Percentiles rank a stretch among this genome's conserved stretches.
Conservation (phyloP, 2,797 vertebrate species). For the Notoglanidium macrostoma region DNA sequence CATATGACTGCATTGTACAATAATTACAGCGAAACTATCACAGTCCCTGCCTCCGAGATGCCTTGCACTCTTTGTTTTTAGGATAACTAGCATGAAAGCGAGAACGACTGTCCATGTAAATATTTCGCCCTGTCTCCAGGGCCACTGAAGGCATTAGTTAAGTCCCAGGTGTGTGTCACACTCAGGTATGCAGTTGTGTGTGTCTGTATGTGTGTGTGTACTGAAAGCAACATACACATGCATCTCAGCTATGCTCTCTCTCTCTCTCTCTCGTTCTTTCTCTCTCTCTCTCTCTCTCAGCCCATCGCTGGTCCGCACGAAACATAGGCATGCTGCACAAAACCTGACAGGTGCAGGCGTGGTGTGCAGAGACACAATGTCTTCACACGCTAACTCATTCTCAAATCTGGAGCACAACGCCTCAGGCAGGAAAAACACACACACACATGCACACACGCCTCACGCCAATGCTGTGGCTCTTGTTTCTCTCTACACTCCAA, state of each 20-base stretch:
- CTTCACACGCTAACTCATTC: conserved; percentile 86
- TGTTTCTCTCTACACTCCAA: background rate
- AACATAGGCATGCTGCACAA: conserved; percentile 73
- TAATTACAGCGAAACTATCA: conserved; percentile 37
- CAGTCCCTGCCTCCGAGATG: conserved; percentile 18
- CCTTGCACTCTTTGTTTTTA: conserved; percentile 30
- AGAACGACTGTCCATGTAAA: conserved; percentile 53
- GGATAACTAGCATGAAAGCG: background rate
- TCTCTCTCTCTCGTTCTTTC: conserved; percentile 28
- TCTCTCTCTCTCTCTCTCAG: conserved; percentile 47
- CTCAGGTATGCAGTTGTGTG: conserved; percentile 68
- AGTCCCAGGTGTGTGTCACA: conserved; percentile 68
- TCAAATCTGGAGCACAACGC: conserved; percentile 74
- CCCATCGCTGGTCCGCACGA: conserved; percentile 65
- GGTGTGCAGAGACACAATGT: conserved; percentile 76
- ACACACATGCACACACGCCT: conserved; percentile 2
- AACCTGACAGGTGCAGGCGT: conserved; percentile 83
- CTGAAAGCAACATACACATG: conserved; percentile 43
- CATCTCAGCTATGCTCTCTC: conserved; percentile 28
- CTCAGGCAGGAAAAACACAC: conserved; percentile 63
- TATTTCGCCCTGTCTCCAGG: conserved; percentile 68
- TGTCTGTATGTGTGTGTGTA: conserved; percentile 33
- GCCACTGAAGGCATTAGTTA: conserved; percentile 53
- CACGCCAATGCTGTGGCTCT: background rate
- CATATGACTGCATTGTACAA: conserved; percentile 45